phyloP scores from a whole-genome alignment of 2,113 vertebrate genomes.

The Malaclemys terrapin region DNA sequence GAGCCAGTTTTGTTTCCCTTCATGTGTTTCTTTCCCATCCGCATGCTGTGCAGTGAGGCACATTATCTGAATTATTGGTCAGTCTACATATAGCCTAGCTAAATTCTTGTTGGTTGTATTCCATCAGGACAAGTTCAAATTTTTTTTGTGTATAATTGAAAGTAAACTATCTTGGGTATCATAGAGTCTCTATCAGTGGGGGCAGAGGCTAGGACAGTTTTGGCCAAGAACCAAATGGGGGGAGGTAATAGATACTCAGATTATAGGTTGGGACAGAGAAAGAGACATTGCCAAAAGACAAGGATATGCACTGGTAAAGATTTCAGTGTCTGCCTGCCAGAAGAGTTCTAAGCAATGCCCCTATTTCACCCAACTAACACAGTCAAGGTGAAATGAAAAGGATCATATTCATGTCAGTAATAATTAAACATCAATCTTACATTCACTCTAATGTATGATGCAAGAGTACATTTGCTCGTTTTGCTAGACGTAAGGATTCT shows the following conservation, averaged over 20 bases:
- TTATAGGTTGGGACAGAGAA: neutral
- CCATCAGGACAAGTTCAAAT: neutral
- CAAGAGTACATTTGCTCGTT: fast-evolving
- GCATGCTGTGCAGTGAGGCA: fast-evolving
- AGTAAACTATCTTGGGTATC: neutral
- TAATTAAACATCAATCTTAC: neutral
- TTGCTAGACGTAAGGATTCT: neutral
- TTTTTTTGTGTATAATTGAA: fast-evolving
- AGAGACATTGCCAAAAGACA: neutral
- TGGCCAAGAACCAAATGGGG: neutral
- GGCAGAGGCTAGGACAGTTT: neutral
- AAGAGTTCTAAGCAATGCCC: fast-evolving
- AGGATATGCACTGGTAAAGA: neutral
- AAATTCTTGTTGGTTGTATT: neutral
- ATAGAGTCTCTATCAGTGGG: fast-evolving
- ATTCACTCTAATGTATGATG: neutral
- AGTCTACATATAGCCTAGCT: fast-evolving
- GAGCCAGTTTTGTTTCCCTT: fast-evolving
- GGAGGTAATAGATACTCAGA: neutral
- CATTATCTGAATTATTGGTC: neutral
- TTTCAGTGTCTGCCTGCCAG: neutral
- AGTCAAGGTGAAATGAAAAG: neutral
- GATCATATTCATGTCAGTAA: neutral
- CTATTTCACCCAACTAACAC: neutral
- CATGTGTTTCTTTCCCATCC: fast-evolving